Evolutionary conservation across 2,797 vertebrate genomes (phyloP), one percentile per base, ranked within the genome.

Genomic region (Sebastes oblongus): DNA sequence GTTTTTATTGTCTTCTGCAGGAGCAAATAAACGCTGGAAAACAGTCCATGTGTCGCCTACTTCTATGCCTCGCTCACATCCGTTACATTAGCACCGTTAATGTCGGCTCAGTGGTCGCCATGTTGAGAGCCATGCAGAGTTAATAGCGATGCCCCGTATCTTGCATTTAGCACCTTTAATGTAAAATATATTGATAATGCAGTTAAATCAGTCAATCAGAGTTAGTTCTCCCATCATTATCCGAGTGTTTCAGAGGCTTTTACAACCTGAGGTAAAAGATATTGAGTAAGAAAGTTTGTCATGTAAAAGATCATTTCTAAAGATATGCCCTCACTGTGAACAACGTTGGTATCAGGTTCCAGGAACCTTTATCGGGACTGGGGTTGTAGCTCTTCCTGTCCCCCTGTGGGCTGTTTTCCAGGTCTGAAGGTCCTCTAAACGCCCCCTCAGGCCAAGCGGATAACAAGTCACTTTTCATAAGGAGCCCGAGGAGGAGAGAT

Each of bases 401-500:
- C 77, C 84, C 72, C 3, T 16, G 36, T 20, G 75, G 80, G 75
- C 72, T 65, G 56, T 83, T 80, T 61, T 70, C 74, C 83, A 64
- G 60, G 54, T 69, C 68, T 66, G 39, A 80, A 73, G 58, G 64
- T 88, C 84, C 58, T 84, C 76, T 80, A 77, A 90, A 86, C 0
- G 36, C 54, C 79, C 79, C 82, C 82, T 65, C 72, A 65, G 80
- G 77, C 75, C 78, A 12, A 54, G 71, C 25, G 14, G 86, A 86
- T 82, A 84, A 85, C 76, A 73, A 87, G 86, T 82, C 88, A 75
- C 85, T 90, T 85, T 87, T 86, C 65, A 86, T 80, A 55, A 85
- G 72, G 42, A 72, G 65, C 79, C 78, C 0, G 84, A 86, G 73
- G 64, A 90, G 75, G 83, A 87, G 79, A 84, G 84, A 91, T 91